Evolutionary conservation across 2,888 invertebrate genomes (phyloP).

Genomic region (Xestia c-nigrum): DNA sequence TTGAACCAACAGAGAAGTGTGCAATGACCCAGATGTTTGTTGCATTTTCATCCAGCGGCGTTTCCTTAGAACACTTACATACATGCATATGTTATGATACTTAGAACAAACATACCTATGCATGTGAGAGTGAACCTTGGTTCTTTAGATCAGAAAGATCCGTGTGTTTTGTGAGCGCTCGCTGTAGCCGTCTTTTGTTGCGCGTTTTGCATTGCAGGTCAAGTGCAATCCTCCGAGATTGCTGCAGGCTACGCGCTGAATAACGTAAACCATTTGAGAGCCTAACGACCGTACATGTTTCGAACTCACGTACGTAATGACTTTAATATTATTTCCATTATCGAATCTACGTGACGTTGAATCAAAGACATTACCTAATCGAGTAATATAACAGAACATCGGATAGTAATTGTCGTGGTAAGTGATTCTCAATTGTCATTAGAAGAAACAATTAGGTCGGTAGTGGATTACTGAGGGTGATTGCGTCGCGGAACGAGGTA

Average conservation of each 20-base stretch:
- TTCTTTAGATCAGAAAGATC: slow-evolving; percentile 69
- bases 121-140: slow-evolving; percentile 59
- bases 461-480: slow-evolving; percentile 86
- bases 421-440: slow-evolving; percentile 83
- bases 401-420: slow-evolving; percentile 77
- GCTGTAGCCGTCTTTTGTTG: slow-evolving; percentile 77
- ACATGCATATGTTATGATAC: slow-evolving; percentile 59
- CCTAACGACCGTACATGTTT: slow-evolving; percentile 48
- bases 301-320: slow-evolving; percentile 28
- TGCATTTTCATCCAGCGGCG: slow-evolving; percentile 61
- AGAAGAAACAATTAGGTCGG: slow-evolving; percentile 88
- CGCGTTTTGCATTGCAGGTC: slow-evolving; percentile 83
- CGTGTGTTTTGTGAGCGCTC: slow-evolving; percentile 70
- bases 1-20: slow-evolving; percentile 61
- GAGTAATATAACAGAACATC: slow-evolving; percentile 70
- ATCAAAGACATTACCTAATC: slow-evolving; percentile 54
- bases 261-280: slow-evolving; percentile 72
- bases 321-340: slow-evolving; percentile 21
- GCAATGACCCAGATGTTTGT: slow-evolving; percentile 73
- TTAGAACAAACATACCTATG: slow-evolving; percentile 43
- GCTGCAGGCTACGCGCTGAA: slow-evolving; percentile 74
- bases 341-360: neutral
- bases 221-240: slow-evolving; percentile 84
- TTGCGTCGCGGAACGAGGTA: slow-evolving; percentile 85
- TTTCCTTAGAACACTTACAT: slow-evolving; percentile 65